Conservation (phyloP, 2,888 invertebrate species). For the Ochropleura leucogaster region DNA sequence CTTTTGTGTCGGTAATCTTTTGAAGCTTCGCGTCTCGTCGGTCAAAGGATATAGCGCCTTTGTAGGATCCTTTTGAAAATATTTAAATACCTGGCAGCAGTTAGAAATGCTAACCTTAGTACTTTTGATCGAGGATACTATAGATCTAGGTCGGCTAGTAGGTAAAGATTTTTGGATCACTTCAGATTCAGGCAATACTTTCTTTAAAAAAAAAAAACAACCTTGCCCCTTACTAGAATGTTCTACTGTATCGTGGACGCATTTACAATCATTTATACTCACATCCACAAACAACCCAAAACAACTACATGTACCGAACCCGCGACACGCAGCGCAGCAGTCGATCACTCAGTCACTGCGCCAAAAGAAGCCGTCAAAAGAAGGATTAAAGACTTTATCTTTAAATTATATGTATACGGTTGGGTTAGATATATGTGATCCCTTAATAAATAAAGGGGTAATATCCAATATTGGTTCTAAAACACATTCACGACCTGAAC, state of each 20-base stretch:
- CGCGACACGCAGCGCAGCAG: too few species aligned
- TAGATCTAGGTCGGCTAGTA: background rate
- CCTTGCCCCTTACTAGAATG: too few species aligned
- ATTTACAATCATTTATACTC: too few species aligned
- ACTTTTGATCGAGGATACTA: background rate
- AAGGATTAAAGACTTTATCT: background rate
- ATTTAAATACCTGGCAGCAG: slow-evolving; percentile 23
- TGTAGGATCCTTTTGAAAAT: slow-evolving; percentile 39
- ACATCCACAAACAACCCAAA: too few species aligned
- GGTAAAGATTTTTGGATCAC: background rate
- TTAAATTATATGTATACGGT: background rate
- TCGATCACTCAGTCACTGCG: too few species aligned
- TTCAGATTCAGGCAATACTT: background rate
- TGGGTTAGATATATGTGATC: background rate
- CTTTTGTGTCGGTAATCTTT: slow-evolving; percentile 55
- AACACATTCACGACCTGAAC: background rate
- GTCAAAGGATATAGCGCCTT: slow-evolving; percentile 53
- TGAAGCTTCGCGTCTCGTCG: slow-evolving; percentile 43
- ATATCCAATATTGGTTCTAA: too few species aligned
- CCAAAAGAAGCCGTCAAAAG: too few species aligned
- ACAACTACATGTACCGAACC: too few species aligned
- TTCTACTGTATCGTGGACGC: too few species aligned
- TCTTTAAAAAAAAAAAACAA: too few species aligned
- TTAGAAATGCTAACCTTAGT: background rate
- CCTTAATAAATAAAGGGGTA: background rate